Conservation (phyloP, 2,113 vertebrate genomes). For the Scolopax mira region DNA sequence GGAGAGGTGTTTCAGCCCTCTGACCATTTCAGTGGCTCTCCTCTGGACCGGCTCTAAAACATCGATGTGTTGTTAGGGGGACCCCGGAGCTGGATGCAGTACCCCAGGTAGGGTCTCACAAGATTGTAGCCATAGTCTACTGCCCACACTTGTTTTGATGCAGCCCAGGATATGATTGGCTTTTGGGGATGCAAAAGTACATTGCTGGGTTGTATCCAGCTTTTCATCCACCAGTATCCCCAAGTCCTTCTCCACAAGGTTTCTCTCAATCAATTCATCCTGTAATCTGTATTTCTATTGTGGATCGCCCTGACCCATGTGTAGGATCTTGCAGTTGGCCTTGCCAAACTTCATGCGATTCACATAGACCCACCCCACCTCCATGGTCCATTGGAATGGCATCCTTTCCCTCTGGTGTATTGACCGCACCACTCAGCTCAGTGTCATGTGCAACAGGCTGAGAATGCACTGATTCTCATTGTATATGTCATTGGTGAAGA, state of each 20-base stretch:
- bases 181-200: background rate
- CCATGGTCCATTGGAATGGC: background rate
- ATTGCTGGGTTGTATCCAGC: background rate
- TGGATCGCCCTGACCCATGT: background rate
- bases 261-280: background rate
- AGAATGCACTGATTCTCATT: background rate
- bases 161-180: background rate
- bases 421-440: background rate
- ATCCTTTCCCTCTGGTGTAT: background rate
- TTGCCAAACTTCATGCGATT: background rate
- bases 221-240: background rate
- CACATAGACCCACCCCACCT: background rate
- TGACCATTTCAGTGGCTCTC: background rate
- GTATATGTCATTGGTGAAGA: background rate
- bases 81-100: background rate
- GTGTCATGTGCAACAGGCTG: background rate
- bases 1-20: no score
- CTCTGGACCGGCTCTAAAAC: background rate
- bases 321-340: background rate
- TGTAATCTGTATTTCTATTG: background rate
- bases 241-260: background rate
- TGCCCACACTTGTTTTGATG: background rate
- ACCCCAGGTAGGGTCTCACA: background rate
- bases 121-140: background rate
- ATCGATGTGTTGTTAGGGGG: background rate